Conservation (phyloP, 2,797 vertebrate genomes). For the Ibycter americanus region DNA sequence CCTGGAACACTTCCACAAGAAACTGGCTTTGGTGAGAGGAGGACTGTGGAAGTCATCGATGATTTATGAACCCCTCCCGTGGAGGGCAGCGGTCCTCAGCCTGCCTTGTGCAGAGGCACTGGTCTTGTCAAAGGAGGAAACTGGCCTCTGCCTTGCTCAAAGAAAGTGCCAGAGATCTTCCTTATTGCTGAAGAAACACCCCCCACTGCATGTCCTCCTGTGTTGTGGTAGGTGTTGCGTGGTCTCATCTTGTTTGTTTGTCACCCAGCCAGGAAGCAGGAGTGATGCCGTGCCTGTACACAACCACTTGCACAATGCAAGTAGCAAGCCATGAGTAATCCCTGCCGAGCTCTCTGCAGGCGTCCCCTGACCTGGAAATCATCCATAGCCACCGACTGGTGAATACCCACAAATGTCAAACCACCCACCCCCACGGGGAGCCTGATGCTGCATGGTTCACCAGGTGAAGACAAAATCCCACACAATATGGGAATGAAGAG, state of each 20-base stretch:
- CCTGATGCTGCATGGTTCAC: fast-evolving
- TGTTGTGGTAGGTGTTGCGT: neutral
- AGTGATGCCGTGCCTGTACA: neutral
- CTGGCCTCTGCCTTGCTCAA: fast-evolving
- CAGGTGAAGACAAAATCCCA: fast-evolving
- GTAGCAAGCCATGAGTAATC: neutral
- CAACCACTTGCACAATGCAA: neutral
- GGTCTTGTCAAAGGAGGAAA: neutral
- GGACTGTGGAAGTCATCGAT: neutral
- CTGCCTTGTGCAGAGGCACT: fast-evolving
- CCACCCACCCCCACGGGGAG: neutral
- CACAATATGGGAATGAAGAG: fast-evolving
- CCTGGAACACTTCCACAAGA: neutral
- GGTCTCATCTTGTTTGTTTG: neutral
- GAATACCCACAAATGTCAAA: neutral
- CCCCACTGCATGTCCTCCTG: neutral
- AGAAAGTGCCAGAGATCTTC: neutral
- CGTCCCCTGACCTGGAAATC: neutral
- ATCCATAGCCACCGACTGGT: fast-evolving
- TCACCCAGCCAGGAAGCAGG: neutral
- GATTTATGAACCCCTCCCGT: neutral
- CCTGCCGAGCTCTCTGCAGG: fast-evolving
- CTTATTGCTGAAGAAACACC: neutral
- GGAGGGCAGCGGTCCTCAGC: neutral
- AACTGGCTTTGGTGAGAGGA: neutral